Evolutionary conservation across 2,113 vertebrate genomes (phyloP), one percentile per base, ranked within the genome.

Genomic region (Thunnus maccoyii): DNA sequence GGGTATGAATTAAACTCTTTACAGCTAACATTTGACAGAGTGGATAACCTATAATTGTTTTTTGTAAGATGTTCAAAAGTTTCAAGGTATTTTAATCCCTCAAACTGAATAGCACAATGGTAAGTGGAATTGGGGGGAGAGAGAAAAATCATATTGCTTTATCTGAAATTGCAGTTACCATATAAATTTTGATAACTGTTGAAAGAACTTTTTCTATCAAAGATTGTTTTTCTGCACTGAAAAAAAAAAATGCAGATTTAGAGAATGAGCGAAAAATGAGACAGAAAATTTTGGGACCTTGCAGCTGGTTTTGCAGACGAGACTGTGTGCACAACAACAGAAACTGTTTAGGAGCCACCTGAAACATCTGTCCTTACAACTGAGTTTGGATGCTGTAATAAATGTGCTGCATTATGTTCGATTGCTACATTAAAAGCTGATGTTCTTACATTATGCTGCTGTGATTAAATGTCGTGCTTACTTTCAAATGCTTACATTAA

Each of bases 161-260:
- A 88, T 87, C 89, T 82, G 63, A 79, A 86, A 82, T 84, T 86
- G 68, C 58, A 48, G 30, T 60, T 66, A 30, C 41, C 68, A 20
- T 63, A 54, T 41, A 76, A 63, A 76, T 55, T 46, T 73, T 66
- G 62, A 80, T 74, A 62, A 57, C 58, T 65, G 52, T 51, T 55
- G 64, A 69, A 58, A 50, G 9, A 80, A 80, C 55, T 30, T 84
- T 84, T 80, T 65, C 76, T 69, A 84, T 88, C 67, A 88, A 78
- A 76, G 67, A 86, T 78, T 80, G 55, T 82, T 86, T 76, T 76
- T 65, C 71, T 72, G 48, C 22, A 11, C 36, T 1, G 36, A 25
- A 46, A 63, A 48, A 50, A 61, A 62, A 13, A 20, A 10, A 80
- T 41, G 22, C 18, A 0, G 6, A 67, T 68, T 62, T 10, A 2